phyloP scores from a whole-genome alignment of 2,797 vertebrate species.

The Chiroxiphia lanceolata region DNA sequence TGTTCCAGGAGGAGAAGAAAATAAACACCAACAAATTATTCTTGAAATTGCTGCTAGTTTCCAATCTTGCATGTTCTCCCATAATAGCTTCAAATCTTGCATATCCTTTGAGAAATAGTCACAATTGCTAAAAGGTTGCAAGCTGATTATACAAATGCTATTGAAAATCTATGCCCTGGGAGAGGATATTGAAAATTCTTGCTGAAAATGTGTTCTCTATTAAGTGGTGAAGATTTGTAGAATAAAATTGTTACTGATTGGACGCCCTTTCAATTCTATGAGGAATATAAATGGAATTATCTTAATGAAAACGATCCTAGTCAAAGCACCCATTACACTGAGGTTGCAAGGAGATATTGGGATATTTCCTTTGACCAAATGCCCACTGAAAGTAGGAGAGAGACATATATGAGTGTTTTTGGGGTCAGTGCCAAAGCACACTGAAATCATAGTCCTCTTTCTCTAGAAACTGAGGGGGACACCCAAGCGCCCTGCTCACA shows the following conservation, averaged over 20 bases:
- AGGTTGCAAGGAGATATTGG: neutral
- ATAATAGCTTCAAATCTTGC: neutral
- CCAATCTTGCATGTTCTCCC: neutral
- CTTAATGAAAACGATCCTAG: neutral
- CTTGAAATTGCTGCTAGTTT: neutral
- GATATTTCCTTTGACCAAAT: neutral
- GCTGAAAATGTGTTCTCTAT: neutral
- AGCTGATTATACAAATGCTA: neutral
- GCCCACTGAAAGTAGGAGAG: neutral
- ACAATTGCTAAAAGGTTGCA: neutral
- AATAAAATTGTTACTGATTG: neutral
- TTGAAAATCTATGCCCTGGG: neutral
- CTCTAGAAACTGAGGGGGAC: fast-evolving
- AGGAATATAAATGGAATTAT: neutral
- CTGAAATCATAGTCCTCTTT: neutral
- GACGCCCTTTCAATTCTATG: neutral
- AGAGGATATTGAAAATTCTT: neutral
- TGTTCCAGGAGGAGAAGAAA: neutral
- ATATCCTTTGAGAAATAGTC: neutral
- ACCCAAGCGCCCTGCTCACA: neutral
- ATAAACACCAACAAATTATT: neutral
- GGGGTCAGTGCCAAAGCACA: neutral
- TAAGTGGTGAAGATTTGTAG: neutral
- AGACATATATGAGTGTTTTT: fast-evolving
- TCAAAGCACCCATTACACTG: neutral